These are phyloP conservation scores for Buceros bicornis DNA, from an alignment of 2,797 vertebrate genomes.

Conservation along the genomic window DNA sequence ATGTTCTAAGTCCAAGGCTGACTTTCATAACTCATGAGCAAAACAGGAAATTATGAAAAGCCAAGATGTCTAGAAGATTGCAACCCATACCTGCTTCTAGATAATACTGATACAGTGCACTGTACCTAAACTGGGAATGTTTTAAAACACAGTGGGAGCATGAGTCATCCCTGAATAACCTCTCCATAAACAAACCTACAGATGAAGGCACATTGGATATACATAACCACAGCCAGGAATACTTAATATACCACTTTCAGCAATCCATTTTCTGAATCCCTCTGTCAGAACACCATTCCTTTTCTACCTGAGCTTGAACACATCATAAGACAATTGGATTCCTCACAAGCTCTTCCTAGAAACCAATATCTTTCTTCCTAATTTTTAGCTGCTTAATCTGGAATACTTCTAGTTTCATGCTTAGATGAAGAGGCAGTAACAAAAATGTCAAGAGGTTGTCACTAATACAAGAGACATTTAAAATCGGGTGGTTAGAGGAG, in stretches of 20 bases:
- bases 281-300: neutral
- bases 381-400: neutral
- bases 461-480: neutral
- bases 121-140: neutral
- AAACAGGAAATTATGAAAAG: neutral
- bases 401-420: neutral
- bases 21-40: neutral
- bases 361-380: neutral
- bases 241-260: neutral
- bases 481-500: neutral
- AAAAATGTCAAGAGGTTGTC: neutral
- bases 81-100: neutral
- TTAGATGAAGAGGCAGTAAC: neutral
- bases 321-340: neutral
- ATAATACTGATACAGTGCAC: accelerated
- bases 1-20: neutral
- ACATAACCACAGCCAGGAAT: neutral
- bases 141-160: neutral
- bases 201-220: neutral
- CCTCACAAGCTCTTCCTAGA: neutral
- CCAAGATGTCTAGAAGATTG: neutral
- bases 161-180: neutral
- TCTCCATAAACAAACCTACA: neutral
- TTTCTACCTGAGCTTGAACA: neutral
- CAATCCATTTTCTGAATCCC: neutral